These are phyloP conservation scores for Eublepharis macularius DNA, from an alignment of 2,113 vertebrate genomes.

Conservation along the genomic window DNA sequence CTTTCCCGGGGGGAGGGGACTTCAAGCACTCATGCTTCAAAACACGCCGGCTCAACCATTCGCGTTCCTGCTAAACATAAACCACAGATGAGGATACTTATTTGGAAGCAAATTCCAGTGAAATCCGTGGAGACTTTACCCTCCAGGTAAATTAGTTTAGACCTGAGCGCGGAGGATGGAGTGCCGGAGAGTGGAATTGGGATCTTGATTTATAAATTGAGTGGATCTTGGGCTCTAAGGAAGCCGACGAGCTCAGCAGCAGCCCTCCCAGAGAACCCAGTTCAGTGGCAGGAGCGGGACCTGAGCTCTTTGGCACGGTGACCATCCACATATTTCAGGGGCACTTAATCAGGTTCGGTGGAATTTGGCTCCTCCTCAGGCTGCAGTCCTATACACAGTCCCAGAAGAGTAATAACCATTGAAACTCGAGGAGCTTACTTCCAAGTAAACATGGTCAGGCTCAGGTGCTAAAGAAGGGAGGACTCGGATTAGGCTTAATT, in stretches of 20 bases:
- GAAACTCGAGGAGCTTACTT: not conserved
- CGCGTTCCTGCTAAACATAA: not conserved
- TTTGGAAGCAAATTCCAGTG: not conserved
- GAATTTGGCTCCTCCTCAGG: too few species aligned
- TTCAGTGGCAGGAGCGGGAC: not conserved
- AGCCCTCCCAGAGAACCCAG: not conserved
- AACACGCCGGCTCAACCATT: not conserved
- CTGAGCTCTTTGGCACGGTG: not conserved
- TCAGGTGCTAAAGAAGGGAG: not conserved
- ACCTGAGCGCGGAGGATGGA: not conserved
- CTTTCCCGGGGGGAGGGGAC: conserved; percentile 31
- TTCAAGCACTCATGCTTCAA: not conserved
- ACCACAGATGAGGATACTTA: not conserved
- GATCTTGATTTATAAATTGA: not conserved
- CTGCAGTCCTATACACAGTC: too few species aligned
- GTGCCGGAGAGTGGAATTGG: not conserved
- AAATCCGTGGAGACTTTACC: not conserved
- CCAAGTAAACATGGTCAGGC: not conserved
- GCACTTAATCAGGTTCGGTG: too few species aligned
- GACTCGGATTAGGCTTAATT: not conserved
- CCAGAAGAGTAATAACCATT: too few species aligned
- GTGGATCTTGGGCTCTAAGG: not conserved
- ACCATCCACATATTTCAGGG: too few species aligned
- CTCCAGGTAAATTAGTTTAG: not conserved
- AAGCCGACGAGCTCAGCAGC: not conserved